phyloP scores from a whole-genome alignment of 1,140 invertebrate species.

The Hermetia illucens region DNA sequence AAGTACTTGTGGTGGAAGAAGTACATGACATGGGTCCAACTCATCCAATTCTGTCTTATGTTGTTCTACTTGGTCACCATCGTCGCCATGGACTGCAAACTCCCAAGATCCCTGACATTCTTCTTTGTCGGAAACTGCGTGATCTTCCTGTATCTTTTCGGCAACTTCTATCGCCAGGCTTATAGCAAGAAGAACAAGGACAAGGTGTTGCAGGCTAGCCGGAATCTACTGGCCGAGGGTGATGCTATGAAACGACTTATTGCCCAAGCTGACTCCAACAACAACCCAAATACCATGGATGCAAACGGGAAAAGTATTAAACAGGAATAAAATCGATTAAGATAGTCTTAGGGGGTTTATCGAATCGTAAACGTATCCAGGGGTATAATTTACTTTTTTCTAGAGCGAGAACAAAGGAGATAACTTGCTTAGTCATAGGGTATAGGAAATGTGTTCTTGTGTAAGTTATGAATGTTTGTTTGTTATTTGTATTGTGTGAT shows the following conservation, averaged over 20 bases:
- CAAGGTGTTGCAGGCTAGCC: neutral
- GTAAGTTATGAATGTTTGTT: too few relatives aligned
- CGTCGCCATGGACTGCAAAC: conserved; percentile 56
- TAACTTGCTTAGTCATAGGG: too few relatives aligned
- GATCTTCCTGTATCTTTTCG: conserved; percentile 69
- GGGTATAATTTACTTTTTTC: too few relatives aligned
- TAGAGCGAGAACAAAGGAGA: too few relatives aligned
- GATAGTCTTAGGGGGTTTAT: too few relatives aligned
- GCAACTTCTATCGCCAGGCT: conserved; percentile 70
- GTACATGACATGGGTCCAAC: conserved; percentile 55
- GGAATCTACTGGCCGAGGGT: conserved; percentile 7
- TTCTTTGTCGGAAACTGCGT: conserved; percentile 52
- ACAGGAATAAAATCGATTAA: conserved; percentile 1
- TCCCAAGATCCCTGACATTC: conserved; percentile 43
- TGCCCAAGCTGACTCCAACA: conserved; percentile 17
- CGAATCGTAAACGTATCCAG: too few relatives aligned
- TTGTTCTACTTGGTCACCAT: conserved; percentile 49
- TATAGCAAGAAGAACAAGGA: conserved; percentile 43
- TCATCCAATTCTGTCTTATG: conserved; percentile 64
- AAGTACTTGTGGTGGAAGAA: conserved; percentile 58
- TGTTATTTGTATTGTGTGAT: too few relatives aligned
- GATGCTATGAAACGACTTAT: conserved; percentile 17
- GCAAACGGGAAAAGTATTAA: conserved; percentile 1
- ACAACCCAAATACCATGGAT: conserved; percentile 11
- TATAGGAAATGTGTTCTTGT: too few relatives aligned